Evolutionary conservation across 2,888 invertebrate genomes (phyloP), one percentile per base, ranked within the genome.

Genomic region (Eilema griseolum): DNA sequence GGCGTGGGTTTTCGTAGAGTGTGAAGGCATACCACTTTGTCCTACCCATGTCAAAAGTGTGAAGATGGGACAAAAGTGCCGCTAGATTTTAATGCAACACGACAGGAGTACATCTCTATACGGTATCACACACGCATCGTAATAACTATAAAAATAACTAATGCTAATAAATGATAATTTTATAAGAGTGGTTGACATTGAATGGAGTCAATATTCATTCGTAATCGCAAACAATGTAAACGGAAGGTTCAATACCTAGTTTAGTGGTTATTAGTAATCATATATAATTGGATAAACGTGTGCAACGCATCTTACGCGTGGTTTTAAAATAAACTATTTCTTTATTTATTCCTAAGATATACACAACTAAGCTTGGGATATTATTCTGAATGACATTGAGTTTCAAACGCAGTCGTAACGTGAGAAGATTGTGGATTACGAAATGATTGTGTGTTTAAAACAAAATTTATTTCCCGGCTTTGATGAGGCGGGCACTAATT

Each of bases 171-270:
- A 72, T 72, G 81, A 66, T 76, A 80, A 80, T 82, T 72, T 75
- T 75, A 72, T 41, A 63, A 72, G 63, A 80, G 73, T 71, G 59
- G 76, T 69, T 78, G 72, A 59, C 80, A 82, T 81, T 81, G 83
- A 81, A 73, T 33, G 28, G 33, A 80, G 74, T 70, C 76, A 71
- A 33, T 77, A 75, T 80, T 74, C 73, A 77, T 73, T 61, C 61
- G 23, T 61, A 52, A 52, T 37, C 23, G 33, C 14, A 37, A 61
- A 61, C 23, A 61, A n/a, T 23, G 31, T 37, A 23, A 61, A 23
- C 23, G 11, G 31, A n/a, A 23, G 33, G 33, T n/a, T 61, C 12
- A 37, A 62, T 16, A n/a, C n/a, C n/a, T n/a, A 37, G 24, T 37
- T 61, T 61, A 61, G 33, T 23, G 16, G 23, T 37, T 20, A 46